A percentile compares a stretch with the other conserved stretches of the same genome.
These are phyloP conservation scores for Chaenocephalus aceratus DNA, from an alignment of 2,113 vertebrate genomes.

Conservation along the genomic window DNA sequence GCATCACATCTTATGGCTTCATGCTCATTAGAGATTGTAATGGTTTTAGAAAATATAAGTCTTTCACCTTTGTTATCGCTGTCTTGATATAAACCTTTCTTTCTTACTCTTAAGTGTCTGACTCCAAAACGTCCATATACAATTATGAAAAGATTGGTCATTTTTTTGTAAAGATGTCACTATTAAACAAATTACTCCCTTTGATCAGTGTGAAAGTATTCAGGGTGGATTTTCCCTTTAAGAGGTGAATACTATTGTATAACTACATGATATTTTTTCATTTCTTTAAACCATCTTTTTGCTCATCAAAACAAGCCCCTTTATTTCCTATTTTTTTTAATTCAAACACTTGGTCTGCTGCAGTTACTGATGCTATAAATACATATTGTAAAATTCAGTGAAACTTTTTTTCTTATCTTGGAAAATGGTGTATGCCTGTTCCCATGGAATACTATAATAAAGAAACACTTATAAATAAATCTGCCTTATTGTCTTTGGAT, in stretches of 20 bases:
- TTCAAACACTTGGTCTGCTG: conserved; percentile 52
- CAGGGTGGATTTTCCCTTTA: conserved; percentile 58
- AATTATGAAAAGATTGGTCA: neutral
- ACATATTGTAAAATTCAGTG: conserved; percentile 74
- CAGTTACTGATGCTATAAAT: conserved; percentile 63
- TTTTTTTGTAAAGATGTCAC: neutral
- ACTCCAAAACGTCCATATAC: neutral
- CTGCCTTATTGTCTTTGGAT: conserved; percentile 4
- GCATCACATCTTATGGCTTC: neutral
- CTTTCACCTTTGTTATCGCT: neutral
- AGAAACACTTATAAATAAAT: conserved; percentile 53
- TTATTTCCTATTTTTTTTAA: conserved; percentile 14
- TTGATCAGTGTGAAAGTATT: conserved; percentile 36
- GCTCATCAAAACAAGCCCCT: conserved; percentile 8
- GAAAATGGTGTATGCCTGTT: conserved; percentile 84
- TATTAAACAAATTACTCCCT: neutral
- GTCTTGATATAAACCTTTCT: neutral
- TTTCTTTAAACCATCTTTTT: conserved; percentile 38
- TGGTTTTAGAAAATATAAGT: neutral
- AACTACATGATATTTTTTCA: conserved; percentile 2
- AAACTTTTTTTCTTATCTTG: conserved; percentile 80
- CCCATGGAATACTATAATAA: conserved; percentile 87
- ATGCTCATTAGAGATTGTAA: neutral
- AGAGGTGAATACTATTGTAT: conserved; percentile 40
- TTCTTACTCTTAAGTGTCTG: too few relatives aligned